Base-by-base conservation (phyloP, 2,113 vertebrate species). In the Eretmochelys imbricata region DNA sequence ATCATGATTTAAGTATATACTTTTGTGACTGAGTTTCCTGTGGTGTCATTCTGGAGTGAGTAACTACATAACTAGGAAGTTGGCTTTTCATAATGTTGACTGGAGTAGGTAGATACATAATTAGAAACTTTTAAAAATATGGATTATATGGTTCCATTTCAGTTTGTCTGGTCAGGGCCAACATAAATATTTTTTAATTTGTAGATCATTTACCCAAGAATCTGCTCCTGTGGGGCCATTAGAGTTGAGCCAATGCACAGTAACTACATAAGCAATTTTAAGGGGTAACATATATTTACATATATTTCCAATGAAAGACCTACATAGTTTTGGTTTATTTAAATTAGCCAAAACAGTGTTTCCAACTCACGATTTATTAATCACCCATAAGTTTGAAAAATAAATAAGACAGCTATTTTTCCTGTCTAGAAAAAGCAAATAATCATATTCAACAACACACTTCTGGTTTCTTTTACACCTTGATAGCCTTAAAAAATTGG, bases 401-500 rank as follows among this genome's bases (percentile, higher is more conserved):
- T 31, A 38, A 38, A 59, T 46, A 17, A 48, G 94, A 80, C 69
- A 96, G 2, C 17, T 42, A 4, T 81, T 89, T 84, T 12, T 62
- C 6, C 72, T n/a, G 42, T 69, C 5, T 29, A 14, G 10, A 27
- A 46, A 76, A 95, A 93, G 76, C 6, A 76, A 80, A 46, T 2
- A 49, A 14, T 53, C 16, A 25, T 55, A 27, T 90, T 3, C 51
- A 85, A 24, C 50, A 53, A 2, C 57, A 19, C 38, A 8, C 38
- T 78, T 90, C 69, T 95, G 48, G 2, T 82, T 93, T 80, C 80
- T 87, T 90, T 96, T 59, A 82, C 0, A 0, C 20, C 95, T 96
- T 94, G 84, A 95, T 12, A 85, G 51, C 84, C 87, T 93, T 82
- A 78, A 91, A 89, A 95, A 86, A 24, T 91, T 17, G 48, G 25